Percentiles rank a stretch among this genome's conserved stretches.
Conservation (phyloP, 2,888 invertebrate species). For the Plebejus argus region DNA sequence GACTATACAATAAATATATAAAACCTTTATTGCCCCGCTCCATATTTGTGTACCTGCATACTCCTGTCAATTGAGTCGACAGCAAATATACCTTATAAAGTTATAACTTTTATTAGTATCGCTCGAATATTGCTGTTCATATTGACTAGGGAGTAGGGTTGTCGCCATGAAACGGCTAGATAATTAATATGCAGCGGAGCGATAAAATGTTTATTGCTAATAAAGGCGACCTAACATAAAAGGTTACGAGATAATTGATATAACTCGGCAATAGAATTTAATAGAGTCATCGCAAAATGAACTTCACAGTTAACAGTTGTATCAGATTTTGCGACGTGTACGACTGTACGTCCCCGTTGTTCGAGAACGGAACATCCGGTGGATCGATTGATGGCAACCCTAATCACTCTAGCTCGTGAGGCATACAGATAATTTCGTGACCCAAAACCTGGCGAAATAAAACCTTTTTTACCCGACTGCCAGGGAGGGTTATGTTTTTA, state of each 20-base stretch:
- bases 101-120: not conserved
- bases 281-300: not conserved
- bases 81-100: not conserved
- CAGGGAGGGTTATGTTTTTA: no score
- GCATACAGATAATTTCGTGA: conserved; percentile 12
- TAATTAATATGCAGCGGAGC: not conserved
- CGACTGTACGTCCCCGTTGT: not conserved
- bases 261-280: not conserved
- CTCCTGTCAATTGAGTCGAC: not conserved
- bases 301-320: not conserved
- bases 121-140: conserved; percentile 1
- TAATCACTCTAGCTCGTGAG: conserved; percentile 13
- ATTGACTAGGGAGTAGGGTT: not conserved
- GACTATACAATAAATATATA: conserved; percentile 20
- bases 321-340: not conserved
- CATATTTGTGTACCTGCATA: not conserved
- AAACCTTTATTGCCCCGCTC: not conserved
- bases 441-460: not conserved
- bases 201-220: not conserved
- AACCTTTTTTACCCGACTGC: no score
- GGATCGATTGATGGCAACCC: conserved; percentile 19
- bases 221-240: not conserved
- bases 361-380: conserved; percentile 1
- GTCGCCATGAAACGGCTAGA: not conserved
- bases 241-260: not conserved